Evolutionary conservation across 1,140 invertebrate genomes (phyloP).

Genomic region (Drosophila kikkawai): DNA sequence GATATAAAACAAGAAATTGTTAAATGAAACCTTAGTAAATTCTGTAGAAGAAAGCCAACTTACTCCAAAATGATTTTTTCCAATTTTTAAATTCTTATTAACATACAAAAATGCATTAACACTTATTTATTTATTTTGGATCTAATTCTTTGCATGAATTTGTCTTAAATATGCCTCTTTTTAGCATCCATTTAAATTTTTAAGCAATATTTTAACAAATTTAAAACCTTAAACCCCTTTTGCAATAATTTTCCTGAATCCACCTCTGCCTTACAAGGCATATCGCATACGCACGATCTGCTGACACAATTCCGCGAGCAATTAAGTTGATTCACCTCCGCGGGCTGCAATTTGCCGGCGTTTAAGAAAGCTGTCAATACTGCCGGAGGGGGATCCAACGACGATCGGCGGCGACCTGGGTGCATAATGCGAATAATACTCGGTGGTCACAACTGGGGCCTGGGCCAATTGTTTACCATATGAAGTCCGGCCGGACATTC

Average conservation of each 20-base stretch:
- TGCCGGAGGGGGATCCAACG: constrained; percentile 1
- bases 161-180: no score
- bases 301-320: constrained; percentile 80
- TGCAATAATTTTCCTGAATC: background rate
- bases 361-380: constrained; percentile 77
- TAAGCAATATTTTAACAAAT: background rate
- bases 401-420: constrained; percentile 26
- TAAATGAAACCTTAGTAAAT: no score
- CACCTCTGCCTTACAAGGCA: background rate
- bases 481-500: constrained; percentile 69
- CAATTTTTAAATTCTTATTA: no score
- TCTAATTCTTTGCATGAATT: no score
- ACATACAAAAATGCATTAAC: no score
- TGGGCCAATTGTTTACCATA: constrained; percentile 78
- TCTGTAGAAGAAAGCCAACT: no score
- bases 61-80: no score
- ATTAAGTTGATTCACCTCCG: constrained; percentile 70
- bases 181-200: background rate
- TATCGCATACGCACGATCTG: constrained; percentile 71
- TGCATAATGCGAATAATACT: constrained; percentile 57
- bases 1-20: no score
- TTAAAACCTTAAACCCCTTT: background rate
- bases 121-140: no score
- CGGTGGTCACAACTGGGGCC: constrained; percentile 36
- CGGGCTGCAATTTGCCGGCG: constrained; percentile 54